Evolutionary conservation across 2,113 vertebrate species (phyloP), one percentile per base, ranked within the genome.

Genomic region (Tonatia bakeri): DNA sequence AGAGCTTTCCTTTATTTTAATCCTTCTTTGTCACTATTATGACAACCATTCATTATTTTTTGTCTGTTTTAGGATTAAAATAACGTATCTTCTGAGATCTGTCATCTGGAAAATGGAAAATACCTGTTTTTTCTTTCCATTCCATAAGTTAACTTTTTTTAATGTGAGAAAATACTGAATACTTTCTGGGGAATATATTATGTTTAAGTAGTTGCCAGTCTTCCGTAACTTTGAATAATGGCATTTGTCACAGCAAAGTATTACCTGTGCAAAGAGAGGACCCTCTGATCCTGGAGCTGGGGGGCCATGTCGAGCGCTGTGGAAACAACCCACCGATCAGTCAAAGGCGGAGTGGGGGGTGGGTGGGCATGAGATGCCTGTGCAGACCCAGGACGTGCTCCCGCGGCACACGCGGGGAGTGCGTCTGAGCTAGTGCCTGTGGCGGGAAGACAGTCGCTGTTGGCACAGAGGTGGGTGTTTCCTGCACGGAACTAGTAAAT

Each of bases 311-410:
- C 0, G 0, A 31, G 22, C 9, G 0, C 1, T 20, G 26, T 5
- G 11, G 61, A 31, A 90, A 50, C 31, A 12, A 12, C 7, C 20
- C 0, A 3, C 17, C 22, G 1, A 19, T 16, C 52, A 20, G 26
- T 13, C 3, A 1, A n/a, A 22, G 69, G 45, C 54, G 26, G 10
- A 2, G 0, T 0, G 6, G n/a, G 15, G 3, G 22, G 54, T 0
- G 1, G 28, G 64, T 0, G 1, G 3, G 43, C 43, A 0, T 4
- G 0, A 4, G 87, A 5, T 0, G 1, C 22, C 0, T 3, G 1
- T 2, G 20, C 14, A 5, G 38, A 12, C 1, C 3, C 38, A 13
- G 3, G 50, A 11, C 85, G 54, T 0, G 0, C 26, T 36, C 47
- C 13, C 6, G 7, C 54, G n/a, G 0, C 43, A 15, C 12, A 9